Percentiles rank a stretch among this genome's conserved stretches.
Conservation (phyloP, 2,113 vertebrate genomes). For the Cynocephalus volans region DNA sequence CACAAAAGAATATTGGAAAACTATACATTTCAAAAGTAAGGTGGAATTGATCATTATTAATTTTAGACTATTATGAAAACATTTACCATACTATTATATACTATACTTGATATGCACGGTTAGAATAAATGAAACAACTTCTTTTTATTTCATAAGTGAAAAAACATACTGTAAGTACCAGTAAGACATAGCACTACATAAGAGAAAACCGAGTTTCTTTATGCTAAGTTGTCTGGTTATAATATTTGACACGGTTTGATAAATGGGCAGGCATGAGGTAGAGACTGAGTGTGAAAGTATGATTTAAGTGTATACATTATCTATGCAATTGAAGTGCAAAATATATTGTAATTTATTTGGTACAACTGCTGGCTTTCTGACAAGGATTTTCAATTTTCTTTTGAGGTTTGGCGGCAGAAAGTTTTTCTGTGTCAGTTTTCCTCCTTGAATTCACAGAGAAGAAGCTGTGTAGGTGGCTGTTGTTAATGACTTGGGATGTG, state of each 20-base stretch:
- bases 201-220: neutral
- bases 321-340: constrained; percentile 64
- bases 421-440: constrained; percentile 81
- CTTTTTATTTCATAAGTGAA: constrained; percentile 51
- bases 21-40: neutral
- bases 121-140: neutral
- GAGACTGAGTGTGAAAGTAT: neutral
- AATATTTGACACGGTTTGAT: constrained; percentile 14
- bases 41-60: neutral
- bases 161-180: neutral
- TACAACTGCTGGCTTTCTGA: constrained; percentile 72
- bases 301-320: constrained; percentile 40
- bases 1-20: neutral
- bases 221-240: neutral
- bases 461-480: constrained; percentile 59
- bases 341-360: constrained; percentile 84
- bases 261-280: neutral
- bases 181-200: neutral
- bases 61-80: constrained; percentile 12
- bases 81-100: neutral
- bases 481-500: constrained; percentile 68
- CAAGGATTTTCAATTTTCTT: constrained; percentile 77
- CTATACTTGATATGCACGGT: neutral
- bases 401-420: constrained; percentile 71
- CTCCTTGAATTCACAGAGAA: constrained; percentile 69